Evolutionary conservation across 2,797 vertebrate genomes (phyloP).

Genomic region (Hemibagrus guttatus): DNA sequence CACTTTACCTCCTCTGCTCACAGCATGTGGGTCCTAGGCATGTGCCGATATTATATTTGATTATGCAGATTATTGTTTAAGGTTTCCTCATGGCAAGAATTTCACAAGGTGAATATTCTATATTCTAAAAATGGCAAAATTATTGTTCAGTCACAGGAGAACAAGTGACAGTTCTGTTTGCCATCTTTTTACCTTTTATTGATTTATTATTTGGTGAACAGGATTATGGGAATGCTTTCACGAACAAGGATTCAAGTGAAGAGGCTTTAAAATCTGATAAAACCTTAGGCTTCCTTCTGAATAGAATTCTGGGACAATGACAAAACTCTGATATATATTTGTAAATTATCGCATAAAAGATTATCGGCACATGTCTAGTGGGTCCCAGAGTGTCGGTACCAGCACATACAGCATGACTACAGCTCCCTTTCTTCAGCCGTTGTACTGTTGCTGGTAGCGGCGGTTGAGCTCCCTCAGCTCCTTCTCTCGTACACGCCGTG

Average conservation of each 20-base stretch:
- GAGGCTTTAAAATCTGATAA: not conserved
- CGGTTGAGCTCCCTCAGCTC: conserved; percentile 95
- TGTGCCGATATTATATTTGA: conserved; percentile 16
- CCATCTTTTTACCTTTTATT: no score
- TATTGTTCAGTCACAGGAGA: not conserved
- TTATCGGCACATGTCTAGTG: conserved; percentile 20
- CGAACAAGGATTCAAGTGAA: not conserved
- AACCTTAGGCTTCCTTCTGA: not conserved
- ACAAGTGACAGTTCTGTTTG: not conserved
- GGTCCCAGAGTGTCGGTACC: not conserved
- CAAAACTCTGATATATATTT: not conserved
- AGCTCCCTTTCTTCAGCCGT: conserved; percentile 74
- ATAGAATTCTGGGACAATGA: not conserved
- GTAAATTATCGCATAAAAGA: not conserved
- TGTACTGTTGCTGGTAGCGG: conserved; percentile 96
- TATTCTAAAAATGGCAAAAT: not conserved
- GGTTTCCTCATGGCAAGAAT: not conserved
- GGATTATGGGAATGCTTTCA: not conserved
- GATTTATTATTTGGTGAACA: not conserved
- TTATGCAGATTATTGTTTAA: not conserved
- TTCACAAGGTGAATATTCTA: not conserved
- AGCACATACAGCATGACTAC: not conserved
- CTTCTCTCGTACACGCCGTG: conserved; percentile 88
- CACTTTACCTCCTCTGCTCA: conserved; percentile 4
- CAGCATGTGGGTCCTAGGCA: conserved; percentile 14